phyloP scores from a whole-genome alignment of 1,140 invertebrate genomes.

The Drosophila trapezifrons region DNA sequence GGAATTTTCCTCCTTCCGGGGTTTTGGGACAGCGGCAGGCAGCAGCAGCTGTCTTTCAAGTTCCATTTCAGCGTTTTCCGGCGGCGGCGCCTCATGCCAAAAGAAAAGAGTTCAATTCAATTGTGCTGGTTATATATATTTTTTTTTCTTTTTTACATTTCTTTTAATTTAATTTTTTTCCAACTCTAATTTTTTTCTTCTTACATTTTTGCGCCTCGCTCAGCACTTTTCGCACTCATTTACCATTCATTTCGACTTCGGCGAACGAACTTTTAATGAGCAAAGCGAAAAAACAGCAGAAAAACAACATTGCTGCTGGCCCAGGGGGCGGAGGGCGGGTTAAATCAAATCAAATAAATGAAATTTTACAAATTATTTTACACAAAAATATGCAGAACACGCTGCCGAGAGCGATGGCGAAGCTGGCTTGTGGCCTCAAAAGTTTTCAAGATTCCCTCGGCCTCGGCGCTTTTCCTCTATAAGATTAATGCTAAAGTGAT shows the following conservation, averaged over 20 bases:
- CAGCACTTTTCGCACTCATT: constrained; percentile 13
- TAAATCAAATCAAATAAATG: constrained; percentile 61
- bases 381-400: constrained; percentile 36
- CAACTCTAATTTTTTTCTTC: neutral
- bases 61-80: constrained; percentile 22
- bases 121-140: constrained; percentile 26
- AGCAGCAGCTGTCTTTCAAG: constrained; percentile 55
- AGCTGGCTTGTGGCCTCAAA: constrained; percentile 17
- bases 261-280: constrained; percentile 60
- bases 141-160: neutral
- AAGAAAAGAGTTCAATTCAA: constrained; percentile 45
- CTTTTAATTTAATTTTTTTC: constrained; percentile 6
- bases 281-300: constrained; percentile 38
- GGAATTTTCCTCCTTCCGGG: constrained; percentile 2
- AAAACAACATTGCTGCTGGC: constrained; percentile 2
- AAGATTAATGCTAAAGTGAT: constrained; percentile 14
- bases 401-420: constrained; percentile 1
- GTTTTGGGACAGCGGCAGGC: no score
- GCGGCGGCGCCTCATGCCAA: constrained; percentile 10
- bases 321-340: neutral
- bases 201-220: constrained; percentile 7
- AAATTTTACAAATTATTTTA: constrained; percentile 60
- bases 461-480: neutral
- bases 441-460: constrained; percentile 4
- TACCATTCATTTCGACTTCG: neutral